A percentile compares a stretch with the other conserved stretches of the same genome.
These are phyloP conservation scores for Choreutis nemorana DNA, from an alignment of 2,888 invertebrate genomes.

Conservation along the genomic window DNA sequence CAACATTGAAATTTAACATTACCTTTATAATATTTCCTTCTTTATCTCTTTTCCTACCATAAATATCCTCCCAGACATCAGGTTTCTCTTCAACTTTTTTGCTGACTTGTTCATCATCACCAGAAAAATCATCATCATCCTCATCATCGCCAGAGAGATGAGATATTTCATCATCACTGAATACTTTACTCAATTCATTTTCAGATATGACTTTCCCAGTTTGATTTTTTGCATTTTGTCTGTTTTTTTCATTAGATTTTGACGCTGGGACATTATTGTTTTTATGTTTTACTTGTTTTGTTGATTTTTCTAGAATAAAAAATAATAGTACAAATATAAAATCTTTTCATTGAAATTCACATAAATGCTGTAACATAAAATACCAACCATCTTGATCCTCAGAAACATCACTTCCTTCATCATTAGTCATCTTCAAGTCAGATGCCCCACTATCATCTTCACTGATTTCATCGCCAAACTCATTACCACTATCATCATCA, in stretches of 20 bases:
- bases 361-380: constrained; percentile 10
- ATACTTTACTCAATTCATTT: constrained; percentile 36
- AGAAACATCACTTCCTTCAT: constrained; percentile 9
- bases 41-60: constrained; percentile 84
- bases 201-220: constrained; percentile 32
- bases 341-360: constrained; percentile 1
- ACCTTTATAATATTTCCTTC: constrained; percentile 80
- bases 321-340: background rate
- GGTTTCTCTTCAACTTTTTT: constrained; percentile 30
- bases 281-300: constrained; percentile 11
- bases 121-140: constrained; percentile 18
- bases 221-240: no score
- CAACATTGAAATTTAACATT: constrained; percentile 15
- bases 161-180: constrained; percentile 58
- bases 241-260: constrained; percentile 4
- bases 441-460: constrained; percentile 6
- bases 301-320: constrained; percentile 27
- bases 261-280: constrained; percentile 4
- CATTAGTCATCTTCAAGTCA: no score
- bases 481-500: constrained; percentile 14
- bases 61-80: constrained; percentile 88
- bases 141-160: constrained; percentile 39
- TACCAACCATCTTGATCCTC: constrained; percentile 23
- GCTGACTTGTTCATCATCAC: constrained; percentile 22
- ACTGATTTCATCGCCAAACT: constrained; percentile 11